Evolutionary conservation across 1,140 invertebrate genomes (phyloP), one percentile per base, ranked within the genome.

Genomic region (roundworm (Caenorhabditis elegans)): DNA sequence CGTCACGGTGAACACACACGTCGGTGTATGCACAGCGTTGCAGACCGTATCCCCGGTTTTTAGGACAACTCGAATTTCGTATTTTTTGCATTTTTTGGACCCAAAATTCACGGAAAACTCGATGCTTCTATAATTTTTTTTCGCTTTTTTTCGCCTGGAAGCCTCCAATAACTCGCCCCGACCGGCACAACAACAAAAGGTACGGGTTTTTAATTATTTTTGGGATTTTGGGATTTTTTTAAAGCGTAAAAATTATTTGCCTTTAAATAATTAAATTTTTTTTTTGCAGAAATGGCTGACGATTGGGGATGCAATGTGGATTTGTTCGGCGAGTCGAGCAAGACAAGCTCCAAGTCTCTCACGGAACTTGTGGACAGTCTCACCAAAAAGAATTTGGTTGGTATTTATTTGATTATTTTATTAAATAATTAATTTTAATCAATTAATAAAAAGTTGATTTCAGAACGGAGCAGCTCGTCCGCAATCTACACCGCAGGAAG

Each of bases 321-420:
- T 70, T 70, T 70, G 34, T 70, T 70, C 34, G 60, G 34, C 5
- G 78, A 55, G 3, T 26, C 78, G 34, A 79, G 55, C 55, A 43
- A 60, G 15, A 6, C n/a, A 5, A 55, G 26, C 15, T 43, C 65
- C 17, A 81, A 81, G n/a, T 81, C 80, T 15, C 26, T 81, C n/a
- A 60, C 46, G 3, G 80, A 81, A 19, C 80, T 81, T 10, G 80
- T 81, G 26, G 80, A 81, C n/a, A 60, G 80, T 15, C 24, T 81
- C 11, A 76, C 65, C 15, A 46, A 60, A 22, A 81, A 81, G 39
- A 81, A 81, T n/a, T 10, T 48, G 76, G 46, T 48, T 6, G 17
- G 43, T 19, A 70, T 17, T 6, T 8, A 70, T 26, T 31, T 26
- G n/a, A n/a, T n/a, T n/a, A n/a, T n/a, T n/a, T n/a, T n/a, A n/a